Evolutionary conservation across 2,888 invertebrate species (phyloP), one percentile per base, ranked within the genome.

Genomic region (Pheosia tremula): DNA sequence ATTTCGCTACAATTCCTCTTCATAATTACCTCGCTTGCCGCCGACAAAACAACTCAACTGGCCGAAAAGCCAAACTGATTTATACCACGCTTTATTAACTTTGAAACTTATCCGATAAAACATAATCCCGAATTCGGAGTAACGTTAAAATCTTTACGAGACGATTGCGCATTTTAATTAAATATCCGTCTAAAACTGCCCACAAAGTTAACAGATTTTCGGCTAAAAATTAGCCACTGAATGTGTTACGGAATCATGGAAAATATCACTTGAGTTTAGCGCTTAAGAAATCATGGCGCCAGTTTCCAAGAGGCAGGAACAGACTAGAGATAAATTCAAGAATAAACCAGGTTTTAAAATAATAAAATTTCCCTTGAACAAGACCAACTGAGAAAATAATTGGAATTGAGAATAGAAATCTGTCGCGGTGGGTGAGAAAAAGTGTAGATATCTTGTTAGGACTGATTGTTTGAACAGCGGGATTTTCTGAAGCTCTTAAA

Each of bases 141-240:
- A 8, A 53, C 53, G 53, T 53, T 53, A 53, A 53, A 53, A 38
- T 53, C 53, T 53, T 37, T 53, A 53, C 37, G 53, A 53, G 37
- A 37, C 9, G 53, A 11, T 53, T 37, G 9, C 10, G 37, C 53
- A 53, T 53, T 53, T 53, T 36, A 36, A 53, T 53, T 53, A 53
- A 53, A 53, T 37, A 53, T 53, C 53, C 53, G 36, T 3, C 37
- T 10, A 53, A 53, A 53, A 53, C 11, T 37, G 36, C 5, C 3
- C 5, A 24, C 3, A 36, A 53, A 37, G 7, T 36, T 53, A 6
- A 38, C 5, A 3, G 11, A 37, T 37, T 53, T 10, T 10, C 11
- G 38, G 4, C 37, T 10, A 53, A 5, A 24, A 11, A 53, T 50
- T 50, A 50, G 50, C 8, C 10, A 47, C 47, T 24, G 24, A 24